Evolutionary conservation across 2,797 vertebrate species (phyloP).

Genomic region (Microctenopoma lineatum): DNA sequence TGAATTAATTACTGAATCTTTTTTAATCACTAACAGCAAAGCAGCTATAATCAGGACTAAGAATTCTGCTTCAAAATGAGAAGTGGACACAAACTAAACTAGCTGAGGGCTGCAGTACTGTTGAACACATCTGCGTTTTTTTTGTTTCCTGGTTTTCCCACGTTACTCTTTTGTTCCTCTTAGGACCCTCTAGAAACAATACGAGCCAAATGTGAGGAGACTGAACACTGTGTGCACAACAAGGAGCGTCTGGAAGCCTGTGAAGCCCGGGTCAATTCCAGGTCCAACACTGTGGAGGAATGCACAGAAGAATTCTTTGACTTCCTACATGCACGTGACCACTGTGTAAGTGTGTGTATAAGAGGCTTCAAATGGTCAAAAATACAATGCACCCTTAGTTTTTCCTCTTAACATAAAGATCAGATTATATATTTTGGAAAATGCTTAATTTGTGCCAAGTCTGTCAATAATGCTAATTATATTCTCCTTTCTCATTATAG

Average conservation of each 20-base stretch:
- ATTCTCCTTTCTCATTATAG: slow-evolving; percentile 53
- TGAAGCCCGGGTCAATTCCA: slow-evolving; percentile 84
- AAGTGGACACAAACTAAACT: no score
- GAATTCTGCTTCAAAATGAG: no score
- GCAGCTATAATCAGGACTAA: no score
- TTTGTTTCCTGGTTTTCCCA: no score
- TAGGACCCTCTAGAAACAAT: slow-evolving; percentile 89
- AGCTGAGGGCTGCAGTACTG: no score
- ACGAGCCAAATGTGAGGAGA: slow-evolving; percentile 87
- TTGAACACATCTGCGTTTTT: no score
- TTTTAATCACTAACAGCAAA: no score
- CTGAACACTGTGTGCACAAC: slow-evolving; percentile 86
- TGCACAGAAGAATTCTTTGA: slow-evolving; percentile 96
- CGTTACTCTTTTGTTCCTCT: slow-evolving; percentile 6
- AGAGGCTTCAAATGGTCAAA: background rate
- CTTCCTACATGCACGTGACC: slow-evolving; percentile 92
- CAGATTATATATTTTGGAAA: background rate
- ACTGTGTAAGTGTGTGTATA: slow-evolving; percentile 86
- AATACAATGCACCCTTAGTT: rapidly evolving
- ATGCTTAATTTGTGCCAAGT: rapidly evolving
- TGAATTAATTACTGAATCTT: no score
- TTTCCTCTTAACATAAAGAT: background rate
- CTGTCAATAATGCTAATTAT: slow-evolving; percentile 3
- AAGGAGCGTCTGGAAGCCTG: slow-evolving; percentile 87
- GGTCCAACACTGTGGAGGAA: slow-evolving; percentile 85